Base-by-base conservation (phyloP, 2,888 invertebrate genomes). In the Apotomis turbidana region DNA sequence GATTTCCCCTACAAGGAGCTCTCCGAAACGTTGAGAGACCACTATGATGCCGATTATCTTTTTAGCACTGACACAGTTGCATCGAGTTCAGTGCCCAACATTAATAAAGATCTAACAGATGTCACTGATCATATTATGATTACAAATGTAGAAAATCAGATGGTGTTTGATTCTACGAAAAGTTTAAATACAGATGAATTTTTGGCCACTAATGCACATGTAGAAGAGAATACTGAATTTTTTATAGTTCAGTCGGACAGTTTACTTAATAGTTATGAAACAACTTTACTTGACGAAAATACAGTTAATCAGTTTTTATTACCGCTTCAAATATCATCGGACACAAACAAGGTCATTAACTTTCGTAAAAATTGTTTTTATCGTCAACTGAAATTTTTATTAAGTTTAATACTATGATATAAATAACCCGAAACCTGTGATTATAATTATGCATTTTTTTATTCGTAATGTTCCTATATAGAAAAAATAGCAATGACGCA, bases 231-330 rank as follows among this genome's bases (percentile, higher is more conserved):
- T 68, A 79, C 83, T 1, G 88, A 85, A 75, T 74, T 87, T 3
- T 87, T 81, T 60, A 79, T 89, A 36, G 80, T 89, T 52, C 88
- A 87, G 68, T 73, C 87, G 2, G 91, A 93, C 52, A 88, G 83
- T 75, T 78, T 87, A 57, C 82, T 90, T 54, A 90, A 87, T 74
- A 91, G 87, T 75, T 89, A 87, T 75, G 91, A 89, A 77, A 87
- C 93, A 44, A 89, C 85, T 55, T 79, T 93, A 52, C 78, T 93
- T 52, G 93, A 93, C 77, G 93, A 93, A 68, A 90, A 88, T 76
- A 92, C 89, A 15, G 91, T 93, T 5, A 91, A 92, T 70, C 90
- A 93, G 75, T 93, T 93, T 79, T 82, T 93, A 68, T 78, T 93
- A 68, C 92, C 93, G 3, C 79, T 89, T 70, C 87, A 87, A 77